Evolutionary conservation across 2,888 invertebrate species (phyloP).

Genomic region (Apamea anceps): DNA sequence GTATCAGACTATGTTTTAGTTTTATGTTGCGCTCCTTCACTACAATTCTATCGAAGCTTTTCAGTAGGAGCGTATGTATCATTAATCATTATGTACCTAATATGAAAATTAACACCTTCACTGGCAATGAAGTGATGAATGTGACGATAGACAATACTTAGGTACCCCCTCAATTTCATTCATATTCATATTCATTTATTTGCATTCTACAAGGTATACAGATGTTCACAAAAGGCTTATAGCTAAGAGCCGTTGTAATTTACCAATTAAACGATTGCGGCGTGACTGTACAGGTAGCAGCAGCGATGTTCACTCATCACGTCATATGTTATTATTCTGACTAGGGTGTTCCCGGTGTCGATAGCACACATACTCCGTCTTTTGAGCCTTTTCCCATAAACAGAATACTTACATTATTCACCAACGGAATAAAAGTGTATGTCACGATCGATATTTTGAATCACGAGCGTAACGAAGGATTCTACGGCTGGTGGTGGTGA

Average conservation of each 20-base stretch:
- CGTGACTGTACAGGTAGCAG: background rate
- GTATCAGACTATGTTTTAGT: constrained; percentile 4
- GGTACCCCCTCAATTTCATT: no score
- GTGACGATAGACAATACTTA: background rate
- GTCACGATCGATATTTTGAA: no score
- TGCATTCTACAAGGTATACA: no score
- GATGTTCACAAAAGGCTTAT: no score
- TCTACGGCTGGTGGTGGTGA: no score
- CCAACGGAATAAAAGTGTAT: background rate
- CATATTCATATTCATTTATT: no score
- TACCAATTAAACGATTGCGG: background rate
- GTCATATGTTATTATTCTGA: background rate
- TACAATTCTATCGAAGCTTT: background rate
- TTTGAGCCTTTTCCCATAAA: background rate
- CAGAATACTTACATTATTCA: background rate
- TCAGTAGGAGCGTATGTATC: background rate
- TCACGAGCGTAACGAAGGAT: no score
- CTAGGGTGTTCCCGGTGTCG: background rate
- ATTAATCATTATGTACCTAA: background rate
- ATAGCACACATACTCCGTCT: background rate
- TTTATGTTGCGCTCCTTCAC: constrained; percentile 5
- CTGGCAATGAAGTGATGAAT: no score
- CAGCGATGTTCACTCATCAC: no score
- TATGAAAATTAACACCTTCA: background rate
- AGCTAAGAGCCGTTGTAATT: no score